Evolutionary conservation across 2,888 invertebrate species (phyloP), one percentile per base, ranked within the genome.

Genomic region (Ichneumoninae sp.): DNA sequence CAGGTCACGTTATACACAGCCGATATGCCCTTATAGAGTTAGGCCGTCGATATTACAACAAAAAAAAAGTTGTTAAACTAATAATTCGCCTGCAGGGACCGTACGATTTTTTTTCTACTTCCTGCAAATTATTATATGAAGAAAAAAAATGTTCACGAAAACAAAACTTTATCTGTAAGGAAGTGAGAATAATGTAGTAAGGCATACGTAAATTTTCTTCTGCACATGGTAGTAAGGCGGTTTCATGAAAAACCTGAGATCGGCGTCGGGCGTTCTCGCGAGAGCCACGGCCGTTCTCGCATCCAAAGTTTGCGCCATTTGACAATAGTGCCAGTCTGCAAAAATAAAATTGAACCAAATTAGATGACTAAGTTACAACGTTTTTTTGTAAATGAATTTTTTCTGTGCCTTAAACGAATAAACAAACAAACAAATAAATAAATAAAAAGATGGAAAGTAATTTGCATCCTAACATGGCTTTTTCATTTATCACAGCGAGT

Each of bases 231-330:
- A 90, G 80, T 93, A 91, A 10, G 96, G 96, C 4, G 97, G 96
- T 8, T 96, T 96, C 54, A 97, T 93, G 91, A 98, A 98, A 92
- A 97, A 96, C 75, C 97, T 95, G 16, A 95, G 93, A 93, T 98
- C 97, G 2, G 95, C 96, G 57, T 96, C 95, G 54, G 94, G 93
- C 1, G 96, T 96, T 87, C 98, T 95, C 0, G 98, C 98, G 72
- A 98, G 94, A 1, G 96, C 96, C 0, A 97, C 96, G 1, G 97
- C 96, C 0, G 97, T 97, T 87, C 95, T 94, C 66, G 96, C 95
- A 94, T 97, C 97, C 88, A 97, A 95, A 86, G 97, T 96, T 94
- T 97, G 97, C 5, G 98, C 97, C 83, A 98, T 94, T 89, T 97
- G 96, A 74, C 95, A 94, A 90, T 96, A 97, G 89, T 97, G 94